Percentiles rank a stretch among this genome's conserved stretches.
These are phyloP conservation scores for Panthera tigris DNA, from an alignment of 2,113 vertebrate species.

Conservation along the genomic window DNA sequence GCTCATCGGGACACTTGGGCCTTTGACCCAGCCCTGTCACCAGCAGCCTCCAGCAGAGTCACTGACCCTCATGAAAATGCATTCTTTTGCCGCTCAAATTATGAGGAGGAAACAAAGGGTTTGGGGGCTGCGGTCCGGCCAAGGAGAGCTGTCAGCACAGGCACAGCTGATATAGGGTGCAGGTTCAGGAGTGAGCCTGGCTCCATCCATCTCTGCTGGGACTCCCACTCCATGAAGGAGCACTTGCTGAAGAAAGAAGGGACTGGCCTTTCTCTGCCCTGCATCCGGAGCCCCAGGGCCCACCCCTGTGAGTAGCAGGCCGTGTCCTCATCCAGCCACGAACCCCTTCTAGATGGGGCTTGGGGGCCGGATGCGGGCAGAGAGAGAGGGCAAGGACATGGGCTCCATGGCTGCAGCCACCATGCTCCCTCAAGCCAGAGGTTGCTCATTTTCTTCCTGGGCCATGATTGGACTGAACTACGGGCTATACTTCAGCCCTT, in stretches of 20 bases:
- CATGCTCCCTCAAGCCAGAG: background rate
- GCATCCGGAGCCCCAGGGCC: background rate
- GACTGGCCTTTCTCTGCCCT: background rate
- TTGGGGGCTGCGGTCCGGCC: background rate
- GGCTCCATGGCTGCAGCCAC: background rate
- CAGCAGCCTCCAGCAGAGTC: background rate
- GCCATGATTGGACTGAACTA: background rate
- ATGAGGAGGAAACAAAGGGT: background rate
- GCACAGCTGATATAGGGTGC: background rate
- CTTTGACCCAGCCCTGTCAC: background rate
- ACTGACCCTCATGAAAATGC: too few species aligned
- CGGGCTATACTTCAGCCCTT: background rate
- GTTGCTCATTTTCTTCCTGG: background rate
- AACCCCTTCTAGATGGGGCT: background rate
- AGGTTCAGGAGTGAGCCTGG: background rate
- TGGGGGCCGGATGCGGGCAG: background rate
- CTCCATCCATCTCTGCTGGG: background rate
- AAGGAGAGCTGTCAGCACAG: background rate
- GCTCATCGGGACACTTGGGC: accelerated
- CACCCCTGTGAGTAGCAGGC: background rate
- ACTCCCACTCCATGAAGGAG: background rate
- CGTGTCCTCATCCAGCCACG: background rate
- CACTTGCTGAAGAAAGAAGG: background rate
- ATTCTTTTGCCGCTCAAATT: background rate
- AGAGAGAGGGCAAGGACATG: background rate